Percentiles rank a stretch among this genome's conserved stretches.
Conservation (phyloP, 2,888 invertebrate genomes). For the Melipona bicolor region DNA sequence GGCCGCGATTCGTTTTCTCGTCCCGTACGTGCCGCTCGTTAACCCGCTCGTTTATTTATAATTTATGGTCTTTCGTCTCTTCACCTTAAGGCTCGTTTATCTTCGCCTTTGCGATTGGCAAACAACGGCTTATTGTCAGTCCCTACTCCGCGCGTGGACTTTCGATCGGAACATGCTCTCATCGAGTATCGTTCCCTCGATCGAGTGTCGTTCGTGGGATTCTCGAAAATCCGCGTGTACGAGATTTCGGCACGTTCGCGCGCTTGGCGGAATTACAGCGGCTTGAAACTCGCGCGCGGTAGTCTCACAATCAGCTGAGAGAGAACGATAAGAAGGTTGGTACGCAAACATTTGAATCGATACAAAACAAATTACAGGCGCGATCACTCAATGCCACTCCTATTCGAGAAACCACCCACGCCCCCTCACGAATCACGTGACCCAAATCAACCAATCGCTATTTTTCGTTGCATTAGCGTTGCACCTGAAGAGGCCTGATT, state of each 20-base stretch:
- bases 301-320: neutral
- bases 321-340: no score
- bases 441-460: no score
- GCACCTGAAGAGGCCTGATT: no score
- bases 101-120: neutral
- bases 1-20: slow-evolving; percentile 5
- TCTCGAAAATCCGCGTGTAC: neutral
- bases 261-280: neutral
- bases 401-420: no score
- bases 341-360: no score
- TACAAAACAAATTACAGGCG: no score
- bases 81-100: no score
- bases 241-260: slow-evolving; percentile 1
- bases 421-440: no score
- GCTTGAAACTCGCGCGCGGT: neutral
- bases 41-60: no score
- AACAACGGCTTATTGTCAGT: neutral
- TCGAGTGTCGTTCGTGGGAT: neutral
- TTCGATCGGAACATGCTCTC: neutral
- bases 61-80: no score
- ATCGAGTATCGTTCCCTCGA: neutral
- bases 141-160: neutral
- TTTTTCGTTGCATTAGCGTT: no score
- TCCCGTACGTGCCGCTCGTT: neutral
- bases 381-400: no score